Evolutionary conservation across 2,113 vertebrate species (phyloP), one percentile per base, ranked within the genome.

Genomic region (Potamarius usumacintae): DNA sequence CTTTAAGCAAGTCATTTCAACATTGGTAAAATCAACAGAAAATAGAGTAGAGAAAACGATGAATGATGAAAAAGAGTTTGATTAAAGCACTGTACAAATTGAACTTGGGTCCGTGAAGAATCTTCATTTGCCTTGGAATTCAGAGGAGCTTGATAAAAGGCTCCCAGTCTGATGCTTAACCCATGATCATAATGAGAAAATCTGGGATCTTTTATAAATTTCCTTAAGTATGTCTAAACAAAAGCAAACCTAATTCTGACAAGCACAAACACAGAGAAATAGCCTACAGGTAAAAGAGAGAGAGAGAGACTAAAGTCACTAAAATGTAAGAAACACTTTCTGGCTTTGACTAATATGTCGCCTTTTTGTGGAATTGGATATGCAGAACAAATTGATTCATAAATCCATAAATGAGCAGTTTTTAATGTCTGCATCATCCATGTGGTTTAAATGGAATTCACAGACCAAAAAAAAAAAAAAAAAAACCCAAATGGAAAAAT

Each of bases 341-440:
- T 79, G 30, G 20, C 4, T 67, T 14, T 22, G 14, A 50, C 84
- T 85, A 84, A 88, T 88, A 90, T 92, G 88, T 91, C 93, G 48
- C 93, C 90, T 92, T 88, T 90, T 90, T 86, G 58, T 69, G 62
- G 92, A 93, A 94, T 93, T 90, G 92, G 91, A 93, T 92, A 94
- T 17, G 90, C 91, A 88, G 92, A 94, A 94, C 94, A 94, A 94
- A 94, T 95, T 90, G 89, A 94, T 94, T 94, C 77, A 79, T 79
- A 57, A 27, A 57, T 79, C 77, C 92, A 93, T 94, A 95, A 95
- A 94, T 91, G 91, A 91, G 87, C 92, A 94, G 91, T 93, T 94
- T 95, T 94, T 87, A 94, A 90, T 92, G 83, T 82, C 86, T 11
- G 86, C 90, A 90, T 88, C 89, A 92, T 89, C 90, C 91, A 88